Base-by-base conservation (phyloP, 2,797 vertebrate genomes). In the Megaceryle alcyon region DNA sequence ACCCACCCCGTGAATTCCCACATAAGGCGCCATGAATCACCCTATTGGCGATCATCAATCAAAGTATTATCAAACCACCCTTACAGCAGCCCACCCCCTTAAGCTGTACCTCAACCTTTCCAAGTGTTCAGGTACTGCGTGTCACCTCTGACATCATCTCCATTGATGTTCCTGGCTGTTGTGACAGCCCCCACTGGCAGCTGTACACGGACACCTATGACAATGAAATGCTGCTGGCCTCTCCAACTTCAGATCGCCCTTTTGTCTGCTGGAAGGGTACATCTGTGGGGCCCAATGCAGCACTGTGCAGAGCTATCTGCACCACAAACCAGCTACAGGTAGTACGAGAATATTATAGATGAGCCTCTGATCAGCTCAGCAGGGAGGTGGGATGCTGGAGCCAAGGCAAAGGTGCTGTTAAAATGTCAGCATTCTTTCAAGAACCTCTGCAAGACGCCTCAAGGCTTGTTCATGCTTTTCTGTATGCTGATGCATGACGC, bases 271-370 rank as follows among this genome's bases (percentile, higher is more conserved):
- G 46, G 20, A n/a, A 81, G 23, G n/a, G 49, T 28, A 13, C 29
- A 5, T 14, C 46, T 70, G 68, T 0, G 3, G 25, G 41, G 23
- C 44, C 7, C 49, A 79, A 0, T 2, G 41, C n/a, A 31, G 83
- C n/a, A 1, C 19, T 14, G 2, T n/a, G 64, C n/a, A 72, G 53
- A 60, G 64, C 44, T 9, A 44, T 5, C 56, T 37, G 41, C 33
- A 6, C 41, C 6, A 2, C 54, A 44, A 48, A 13, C 12, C 60
- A 46, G 56, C 22, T 80, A 29, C 46, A 33, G 28, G 60, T 41
- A 70, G 22, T 23, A 64, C 7, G 7, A 7, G 13, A 5, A 15
- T 14, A 4, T 39, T 15, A 26, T 4, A 78, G 25, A 5, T 18
- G 18, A 72, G 16, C 5, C 15, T 43, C 46, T 82, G 33, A 44